Conservation (phyloP, 2,888 invertebrate genomes). For the Xiphydria camelus region DNA sequence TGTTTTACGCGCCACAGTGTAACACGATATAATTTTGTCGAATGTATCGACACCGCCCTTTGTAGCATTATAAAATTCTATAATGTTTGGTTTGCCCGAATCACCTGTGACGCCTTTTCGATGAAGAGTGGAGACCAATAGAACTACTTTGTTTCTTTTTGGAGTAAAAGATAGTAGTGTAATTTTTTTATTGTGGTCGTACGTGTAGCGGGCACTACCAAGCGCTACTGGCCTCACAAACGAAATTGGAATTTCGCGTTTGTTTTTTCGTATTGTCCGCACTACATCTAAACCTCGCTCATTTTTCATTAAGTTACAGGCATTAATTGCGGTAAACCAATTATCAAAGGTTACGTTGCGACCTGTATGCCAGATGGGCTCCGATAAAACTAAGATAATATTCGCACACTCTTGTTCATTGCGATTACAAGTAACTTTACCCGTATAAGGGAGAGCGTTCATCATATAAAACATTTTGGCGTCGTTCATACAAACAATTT, state of each 20-base stretch:
- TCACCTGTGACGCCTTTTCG: slow-evolving; percentile 1
- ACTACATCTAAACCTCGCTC: too few species aligned
- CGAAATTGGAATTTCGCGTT: slow-evolving; percentile 11
- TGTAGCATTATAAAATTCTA: too few species aligned
- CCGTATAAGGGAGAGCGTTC: slow-evolving; percentile 4
- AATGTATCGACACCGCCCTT: too few species aligned
- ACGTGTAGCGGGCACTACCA: slow-evolving; percentile 9
- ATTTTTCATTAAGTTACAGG: slow-evolving; percentile 4
- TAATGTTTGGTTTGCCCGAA: slow-evolving; percentile 6
- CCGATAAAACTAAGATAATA: slow-evolving; percentile 5
- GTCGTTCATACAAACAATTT: slow-evolving; percentile 1
- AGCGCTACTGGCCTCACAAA: too few species aligned
- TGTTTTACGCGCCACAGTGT: too few species aligned
- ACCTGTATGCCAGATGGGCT: slow-evolving; percentile 7
- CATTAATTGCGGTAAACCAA: slow-evolving; percentile 4
- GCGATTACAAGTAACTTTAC: background rate
- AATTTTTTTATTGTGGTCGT: slow-evolving; percentile 6
- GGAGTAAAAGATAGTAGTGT: slow-evolving; percentile 5
- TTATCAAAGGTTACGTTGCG: slow-evolving; percentile 7
- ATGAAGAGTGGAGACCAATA: slow-evolving; percentile 4
- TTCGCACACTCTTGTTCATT: slow-evolving; percentile 5
- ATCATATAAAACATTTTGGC: slow-evolving; percentile 10
- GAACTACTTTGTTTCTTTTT: slow-evolving; percentile 9
- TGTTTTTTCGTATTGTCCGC: slow-evolving; percentile 7
- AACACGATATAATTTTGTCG: too few species aligned